Evolutionary conservation across 2,888 invertebrate species (phyloP).

Genomic region (Pristionchus maxplancki): DNA sequence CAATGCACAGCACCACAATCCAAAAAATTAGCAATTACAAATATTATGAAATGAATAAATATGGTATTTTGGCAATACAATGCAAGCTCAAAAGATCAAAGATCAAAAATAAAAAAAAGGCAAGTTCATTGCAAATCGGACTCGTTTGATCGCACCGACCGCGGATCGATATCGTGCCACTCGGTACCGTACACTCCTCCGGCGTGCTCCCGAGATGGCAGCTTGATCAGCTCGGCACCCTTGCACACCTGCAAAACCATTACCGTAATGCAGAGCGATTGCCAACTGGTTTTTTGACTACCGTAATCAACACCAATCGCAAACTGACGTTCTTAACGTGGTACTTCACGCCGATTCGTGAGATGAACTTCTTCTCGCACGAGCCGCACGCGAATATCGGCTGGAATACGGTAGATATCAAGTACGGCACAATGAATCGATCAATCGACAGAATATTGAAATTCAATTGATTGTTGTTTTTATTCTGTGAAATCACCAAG

Average conservation of each 20-base stretch:
- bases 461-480: background rate
- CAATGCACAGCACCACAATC: constrained; percentile 8
- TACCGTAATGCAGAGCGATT: background rate
- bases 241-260: constrained; percentile 5
- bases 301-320: background rate
- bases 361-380: constrained; percentile 38
- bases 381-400: constrained; percentile 21
- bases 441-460: background rate
- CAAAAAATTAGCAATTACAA: background rate
- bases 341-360: constrained; percentile 39
- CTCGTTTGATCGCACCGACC: background rate
- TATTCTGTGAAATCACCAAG: background rate
- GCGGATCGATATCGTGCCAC: background rate
- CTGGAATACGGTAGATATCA: constrained; percentile 4
- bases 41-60: background rate
- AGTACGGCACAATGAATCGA: background rate
- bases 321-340: constrained; percentile 33
- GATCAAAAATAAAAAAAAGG: background rate
- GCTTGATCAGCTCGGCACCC: constrained; percentile 17
- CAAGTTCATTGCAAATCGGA: background rate
- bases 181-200: background rate
- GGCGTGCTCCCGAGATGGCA: background rate
- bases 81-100: background rate
- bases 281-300: background rate
- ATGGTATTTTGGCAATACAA: background rate